Conservation (phyloP, 2,888 invertebrate genomes). For the Lasioglossum malachurum region DNA sequence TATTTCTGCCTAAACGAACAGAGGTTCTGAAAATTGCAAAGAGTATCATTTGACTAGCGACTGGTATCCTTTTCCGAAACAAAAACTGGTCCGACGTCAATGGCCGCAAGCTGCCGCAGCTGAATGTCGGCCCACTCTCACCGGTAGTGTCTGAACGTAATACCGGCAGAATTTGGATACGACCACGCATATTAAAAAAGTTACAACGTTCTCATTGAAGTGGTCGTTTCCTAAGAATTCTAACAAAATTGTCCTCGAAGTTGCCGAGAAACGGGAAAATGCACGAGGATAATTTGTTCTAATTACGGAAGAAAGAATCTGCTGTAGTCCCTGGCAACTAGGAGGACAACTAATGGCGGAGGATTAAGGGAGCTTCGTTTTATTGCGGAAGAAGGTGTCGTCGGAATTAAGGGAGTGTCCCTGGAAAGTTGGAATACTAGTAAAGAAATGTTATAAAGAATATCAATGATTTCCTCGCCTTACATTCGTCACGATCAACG, state of each 20-base stretch:
- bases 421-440: not conserved
- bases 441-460: not conserved
- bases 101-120: not conserved
- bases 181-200: not conserved
- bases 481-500: not conserved
- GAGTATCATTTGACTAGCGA: not conserved
- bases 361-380: not conserved
- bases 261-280: not conserved
- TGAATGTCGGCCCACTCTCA: not conserved
- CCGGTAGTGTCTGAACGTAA: not conserved
- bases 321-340: not conserved
- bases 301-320: not conserved
- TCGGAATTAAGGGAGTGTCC: not conserved
- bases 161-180: not conserved
- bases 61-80: not conserved
- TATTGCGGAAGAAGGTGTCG: not conserved
- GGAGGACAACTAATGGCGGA: not conserved
- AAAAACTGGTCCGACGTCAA: not conserved
- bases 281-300: not conserved
- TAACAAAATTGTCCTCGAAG: not conserved
- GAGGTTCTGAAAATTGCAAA: not conserved
- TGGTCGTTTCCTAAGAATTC: not conserved
- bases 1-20: not conserved
- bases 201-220: not conserved
- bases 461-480: not conserved